Conservation (phyloP, 2,797 vertebrate genomes). For the Coilia nasus region DNA sequence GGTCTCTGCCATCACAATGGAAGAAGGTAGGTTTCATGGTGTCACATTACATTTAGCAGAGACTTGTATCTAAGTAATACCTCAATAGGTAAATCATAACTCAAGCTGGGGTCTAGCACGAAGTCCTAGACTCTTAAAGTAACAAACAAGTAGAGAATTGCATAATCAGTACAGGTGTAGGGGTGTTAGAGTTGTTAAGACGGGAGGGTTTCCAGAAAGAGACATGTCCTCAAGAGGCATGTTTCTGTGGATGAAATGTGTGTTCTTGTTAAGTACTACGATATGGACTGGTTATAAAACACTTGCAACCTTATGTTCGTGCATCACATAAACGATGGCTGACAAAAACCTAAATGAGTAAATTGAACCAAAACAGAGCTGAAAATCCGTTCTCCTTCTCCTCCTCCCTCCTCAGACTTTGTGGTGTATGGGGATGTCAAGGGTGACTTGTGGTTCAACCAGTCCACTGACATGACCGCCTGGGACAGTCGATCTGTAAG, state of each 20-base stretch:
- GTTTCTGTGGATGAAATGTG: no score
- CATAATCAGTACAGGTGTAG: no score
- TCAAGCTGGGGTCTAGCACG: no score
- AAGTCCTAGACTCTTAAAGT: no score
- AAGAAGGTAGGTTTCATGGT: constrained; percentile 55
- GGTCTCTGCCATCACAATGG: constrained; percentile 61
- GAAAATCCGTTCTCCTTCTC: not conserved
- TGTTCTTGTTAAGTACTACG: no score
- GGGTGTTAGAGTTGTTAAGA: no score
- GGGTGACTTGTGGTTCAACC: constrained; percentile 77
- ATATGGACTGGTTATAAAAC: not conserved
- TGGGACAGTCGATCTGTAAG: constrained; percentile 72
- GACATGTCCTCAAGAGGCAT: no score
- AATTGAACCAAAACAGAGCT: not conserved
- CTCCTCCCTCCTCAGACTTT: constrained; percentile 61
- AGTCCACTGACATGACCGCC: constrained; percentile 29
- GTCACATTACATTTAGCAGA: no score
- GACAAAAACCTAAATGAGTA: not conserved
- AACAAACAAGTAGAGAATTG: no score
- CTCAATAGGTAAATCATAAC: no score
- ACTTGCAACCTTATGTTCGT: not conserved
- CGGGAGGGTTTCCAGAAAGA: no score
- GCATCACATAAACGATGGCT: not conserved
- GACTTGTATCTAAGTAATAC: no score
- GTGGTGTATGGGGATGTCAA: constrained; percentile 72